Evolutionary conservation across 2,888 invertebrate genomes (phyloP), one percentile per base, ranked within the genome.

Genomic region (Lasioglossum oenotherae): DNA sequence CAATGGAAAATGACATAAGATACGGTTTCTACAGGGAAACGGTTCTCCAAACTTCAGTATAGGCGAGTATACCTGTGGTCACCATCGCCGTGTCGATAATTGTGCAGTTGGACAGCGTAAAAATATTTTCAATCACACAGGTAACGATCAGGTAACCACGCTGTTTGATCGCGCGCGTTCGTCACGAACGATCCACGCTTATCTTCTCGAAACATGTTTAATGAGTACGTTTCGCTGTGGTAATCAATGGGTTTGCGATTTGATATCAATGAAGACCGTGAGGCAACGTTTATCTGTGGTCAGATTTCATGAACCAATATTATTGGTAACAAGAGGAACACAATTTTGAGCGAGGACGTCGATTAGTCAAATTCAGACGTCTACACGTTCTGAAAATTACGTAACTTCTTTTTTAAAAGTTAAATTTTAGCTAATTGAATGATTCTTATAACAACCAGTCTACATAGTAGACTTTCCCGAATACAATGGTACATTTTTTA

Each of bases 51-150:
- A 60, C 44, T 72, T 57, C 57, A 19, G 16, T 31, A 14, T 31
- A n/a, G 10, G 31, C 23, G 41, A 72, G 44, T 78, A 38, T 78
- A n/a, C 53, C 72, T 78, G 78, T 38, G 72, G 78, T 78, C 27
- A 78, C 31, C 23, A 8, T 8, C 41, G 19, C 23, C 23, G 41
- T 60, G 53, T 31, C 57, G 78, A 72, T 44, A 44, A 78, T 78
- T 72, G 23, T 44, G 72, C 57, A 72, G 57, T 44, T 44, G 23
- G 46, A 16, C 27, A 38, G 23, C 44, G 57, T 23, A 44, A 78
- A 78, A 44, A 23, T 60, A n/a, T 46, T 31, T 46, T 46, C 23
- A 31, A 44, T 71, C 57, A 23, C n/a, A 23, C 69, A 10, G n/a
- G 10, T 53, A 53, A 53, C 53, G 10, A 53, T 53, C n/a, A n/a